Evolutionary conservation across 2,113 vertebrate species (phyloP).

Genomic region (Dendrocopos noguchii): DNA sequence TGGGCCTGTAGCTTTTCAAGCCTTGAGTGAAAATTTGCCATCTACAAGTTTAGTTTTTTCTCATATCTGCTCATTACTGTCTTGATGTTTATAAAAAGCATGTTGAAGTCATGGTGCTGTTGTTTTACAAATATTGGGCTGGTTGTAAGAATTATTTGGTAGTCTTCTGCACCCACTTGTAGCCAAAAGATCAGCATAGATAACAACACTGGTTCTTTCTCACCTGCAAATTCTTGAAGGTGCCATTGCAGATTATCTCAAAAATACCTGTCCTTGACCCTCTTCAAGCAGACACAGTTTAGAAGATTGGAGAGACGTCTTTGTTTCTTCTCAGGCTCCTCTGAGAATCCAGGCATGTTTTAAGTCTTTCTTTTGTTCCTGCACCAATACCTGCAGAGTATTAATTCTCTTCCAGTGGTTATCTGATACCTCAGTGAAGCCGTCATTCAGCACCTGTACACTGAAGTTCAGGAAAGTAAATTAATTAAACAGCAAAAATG

Average conservation of each 20-base stretch:
- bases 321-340: neutral
- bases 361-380: neutral
- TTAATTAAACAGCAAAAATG: neutral
- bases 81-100: constrained; percentile 13
- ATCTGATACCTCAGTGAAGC: neutral
- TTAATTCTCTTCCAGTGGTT: neutral
- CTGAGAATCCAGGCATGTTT: neutral
- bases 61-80: constrained; percentile 5
- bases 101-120: neutral
- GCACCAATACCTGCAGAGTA: neutral
- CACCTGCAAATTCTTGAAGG: neutral
- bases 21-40: constrained; percentile 35
- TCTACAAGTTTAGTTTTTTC: constrained; percentile 46
- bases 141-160: neutral
- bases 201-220: neutral
- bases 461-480: neutral
- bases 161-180: neutral
- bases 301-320: neutral
- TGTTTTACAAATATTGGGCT: neutral
- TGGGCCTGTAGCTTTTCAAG: constrained; percentile 19
- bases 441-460: neutral
- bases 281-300: neutral
- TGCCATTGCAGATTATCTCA: neutral
- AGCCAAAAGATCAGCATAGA: neutral
- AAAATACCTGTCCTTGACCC: neutral